A percentile compares a stretch with the other conserved stretches of the same genome.
Evolutionary conservation across 1,140 invertebrate genomes (phyloP).

Genomic region (Drosophila rhopaloa): DNA sequence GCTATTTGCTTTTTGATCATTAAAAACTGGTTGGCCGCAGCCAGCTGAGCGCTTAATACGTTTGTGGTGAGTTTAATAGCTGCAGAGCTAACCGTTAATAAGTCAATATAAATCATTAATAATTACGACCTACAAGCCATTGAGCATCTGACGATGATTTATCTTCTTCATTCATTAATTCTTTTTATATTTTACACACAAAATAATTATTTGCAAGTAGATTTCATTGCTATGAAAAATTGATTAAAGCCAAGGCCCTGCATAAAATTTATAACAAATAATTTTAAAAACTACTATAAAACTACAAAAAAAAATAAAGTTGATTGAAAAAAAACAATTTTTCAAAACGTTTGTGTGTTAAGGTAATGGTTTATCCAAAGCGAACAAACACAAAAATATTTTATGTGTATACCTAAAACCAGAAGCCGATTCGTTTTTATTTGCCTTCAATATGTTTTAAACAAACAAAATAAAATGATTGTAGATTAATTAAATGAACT

Average conservation of each 20-base stretch:
- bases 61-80: conserved; percentile 19
- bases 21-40: conserved; percentile 71
- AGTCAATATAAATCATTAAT: conserved; percentile 25
- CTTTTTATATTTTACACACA: background rate
- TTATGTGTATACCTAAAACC: too few relatives aligned
- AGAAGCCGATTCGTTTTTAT: too few relatives aligned
- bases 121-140: background rate
- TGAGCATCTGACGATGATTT: background rate
- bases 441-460: too few relatives aligned
- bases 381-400: too few relatives aligned
- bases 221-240: background rate
- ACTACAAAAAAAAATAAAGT: too few relatives aligned
- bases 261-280: too few relatives aligned
- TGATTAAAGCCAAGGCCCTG: too few relatives aligned
- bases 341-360: too few relatives aligned
- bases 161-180: background rate
- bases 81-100: background rate
- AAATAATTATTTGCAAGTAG: background rate
- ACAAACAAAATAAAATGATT: too few relatives aligned
- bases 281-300: too few relatives aligned
- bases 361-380: too few relatives aligned
- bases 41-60: conserved; percentile 36
- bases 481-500: background rate
- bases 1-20: conserved; percentile 73
- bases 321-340: too few relatives aligned